Evolutionary conservation across 1,140 invertebrate species (phyloP).

Genomic region (Diachasmimorpha longicaudata): DNA sequence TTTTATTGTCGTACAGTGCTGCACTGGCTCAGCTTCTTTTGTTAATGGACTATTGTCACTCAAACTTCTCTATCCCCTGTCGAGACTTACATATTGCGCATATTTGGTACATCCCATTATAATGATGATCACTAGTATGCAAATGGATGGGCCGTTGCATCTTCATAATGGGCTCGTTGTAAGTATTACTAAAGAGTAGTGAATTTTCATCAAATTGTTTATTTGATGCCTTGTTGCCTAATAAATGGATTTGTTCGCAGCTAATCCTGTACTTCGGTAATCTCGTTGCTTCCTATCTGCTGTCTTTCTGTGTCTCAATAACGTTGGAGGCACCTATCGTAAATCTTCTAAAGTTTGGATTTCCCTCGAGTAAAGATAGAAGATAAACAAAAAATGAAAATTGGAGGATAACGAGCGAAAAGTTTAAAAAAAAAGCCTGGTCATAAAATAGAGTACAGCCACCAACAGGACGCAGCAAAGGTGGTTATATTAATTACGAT

Average conservation of each 20-base stretch:
- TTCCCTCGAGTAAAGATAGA: constrained; percentile 48
- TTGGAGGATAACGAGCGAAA: too few relatives aligned
- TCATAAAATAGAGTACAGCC: too few relatives aligned
- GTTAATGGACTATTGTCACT: constrained; percentile 80
- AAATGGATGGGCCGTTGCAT: constrained; percentile 79
- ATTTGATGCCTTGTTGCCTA: too few relatives aligned
- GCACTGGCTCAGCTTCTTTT: constrained; percentile 75
- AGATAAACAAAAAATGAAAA: too few relatives aligned
- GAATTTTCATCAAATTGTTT: too few relatives aligned
- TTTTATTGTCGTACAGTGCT: constrained; percentile 84
- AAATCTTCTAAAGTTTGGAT: constrained; percentile 73
- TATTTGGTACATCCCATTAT: constrained; percentile 89
- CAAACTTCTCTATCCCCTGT: constrained; percentile 80
- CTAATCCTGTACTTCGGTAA: constrained; percentile 81
- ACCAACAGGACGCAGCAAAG: too few relatives aligned
- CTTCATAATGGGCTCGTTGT: constrained; percentile 76
- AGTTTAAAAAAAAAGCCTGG: too few relatives aligned
- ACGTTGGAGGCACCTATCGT: constrained; percentile 81
- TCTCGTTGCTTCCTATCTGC: constrained; percentile 75
- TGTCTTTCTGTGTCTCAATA: constrained; percentile 79
- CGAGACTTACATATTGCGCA: constrained; percentile 86
- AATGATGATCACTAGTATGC: constrained; percentile 78
- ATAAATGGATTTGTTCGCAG: too few relatives aligned
- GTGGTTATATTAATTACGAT: too few relatives aligned
- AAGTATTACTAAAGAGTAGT: constrained; percentile 36